A percentile compares a stretch with the other conserved stretches of the same genome.
phyloP scores from a whole-genome alignment of 2,797 vertebrate species.

The Coregonus suidteri region DNA sequence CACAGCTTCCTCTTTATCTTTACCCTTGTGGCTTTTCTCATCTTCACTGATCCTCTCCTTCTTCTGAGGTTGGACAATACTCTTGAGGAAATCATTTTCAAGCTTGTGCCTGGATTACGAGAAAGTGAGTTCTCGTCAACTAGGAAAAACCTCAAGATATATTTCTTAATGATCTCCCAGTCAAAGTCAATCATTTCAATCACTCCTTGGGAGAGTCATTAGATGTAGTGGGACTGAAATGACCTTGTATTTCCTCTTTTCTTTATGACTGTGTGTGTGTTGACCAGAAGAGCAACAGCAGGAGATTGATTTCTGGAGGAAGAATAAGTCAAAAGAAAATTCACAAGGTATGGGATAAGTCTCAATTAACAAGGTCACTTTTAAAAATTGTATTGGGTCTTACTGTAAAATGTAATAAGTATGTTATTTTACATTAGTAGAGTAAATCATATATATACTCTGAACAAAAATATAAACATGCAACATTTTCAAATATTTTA shows the following conservation, averaged over 20 bases:
- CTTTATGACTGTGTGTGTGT: slow-evolving; percentile 21
- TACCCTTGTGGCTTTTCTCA: neutral
- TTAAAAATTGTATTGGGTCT: neutral
- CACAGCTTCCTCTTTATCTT: neutral
- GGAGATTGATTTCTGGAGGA: slow-evolving; percentile 93
- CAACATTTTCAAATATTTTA: no score
- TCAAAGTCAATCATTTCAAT: neutral
- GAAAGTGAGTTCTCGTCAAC: slow-evolving; percentile 84
- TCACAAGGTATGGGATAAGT: slow-evolving; percentile 76
- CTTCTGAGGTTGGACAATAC: slow-evolving; percentile 92
- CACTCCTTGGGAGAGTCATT: neutral
- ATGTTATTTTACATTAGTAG: neutral
- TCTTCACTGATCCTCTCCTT: neutral
- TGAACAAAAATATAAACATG: no score
- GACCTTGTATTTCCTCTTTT: neutral
- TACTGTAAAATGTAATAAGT: neutral
- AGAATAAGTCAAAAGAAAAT: slow-evolving; percentile 90
- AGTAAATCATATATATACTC: neutral
- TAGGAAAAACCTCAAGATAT: neutral
- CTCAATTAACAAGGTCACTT: neutral
- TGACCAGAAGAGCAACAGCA: slow-evolving; percentile 89
- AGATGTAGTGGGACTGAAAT: neutral
- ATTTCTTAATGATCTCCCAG: neutral
- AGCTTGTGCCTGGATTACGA: slow-evolving; percentile 94
- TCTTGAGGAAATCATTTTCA: slow-evolving; percentile 98